A percentile compares a stretch with the other conserved stretches of the same genome.
Conservation (phyloP, 2,113 vertebrate genomes). For the Neofelis nebulosa region DNA sequence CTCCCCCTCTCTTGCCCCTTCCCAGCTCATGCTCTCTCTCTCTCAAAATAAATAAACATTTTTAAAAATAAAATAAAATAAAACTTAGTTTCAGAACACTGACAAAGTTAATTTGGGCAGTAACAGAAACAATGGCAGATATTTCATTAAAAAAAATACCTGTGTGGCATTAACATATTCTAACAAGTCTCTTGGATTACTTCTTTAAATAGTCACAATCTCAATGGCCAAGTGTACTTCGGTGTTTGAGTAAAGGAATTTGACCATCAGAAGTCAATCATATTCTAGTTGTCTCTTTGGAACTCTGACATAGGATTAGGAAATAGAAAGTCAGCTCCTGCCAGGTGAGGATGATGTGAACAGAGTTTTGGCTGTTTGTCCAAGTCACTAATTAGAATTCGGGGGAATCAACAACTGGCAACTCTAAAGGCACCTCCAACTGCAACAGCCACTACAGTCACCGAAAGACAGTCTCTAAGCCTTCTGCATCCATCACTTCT, state of each 20-base stretch:
- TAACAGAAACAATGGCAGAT: neutral
- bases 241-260: neutral
- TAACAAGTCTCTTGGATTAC: neutral
- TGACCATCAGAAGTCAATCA: neutral
- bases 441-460: neutral
- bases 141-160: neutral
- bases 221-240: neutral
- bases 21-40: too few species aligned
- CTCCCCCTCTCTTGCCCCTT: too few species aligned
- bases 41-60: too few species aligned
- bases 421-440: neutral
- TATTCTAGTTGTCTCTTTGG: neutral
- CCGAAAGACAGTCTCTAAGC: neutral
- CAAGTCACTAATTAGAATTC: neutral
- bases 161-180: neutral
- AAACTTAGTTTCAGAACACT: neutral
- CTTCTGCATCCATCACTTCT: neutral
- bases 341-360: neutral
- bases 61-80: neutral
- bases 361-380: neutral
- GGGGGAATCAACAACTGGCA: neutral
- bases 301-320: neutral
- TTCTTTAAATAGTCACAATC: conserved; percentile 4
- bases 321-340: neutral
- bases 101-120: neutral